Percentiles rank a stretch among this genome's conserved stretches.
Evolutionary conservation across 2,888 invertebrate genomes (phyloP).

Genomic region (Dione juno): DNA sequence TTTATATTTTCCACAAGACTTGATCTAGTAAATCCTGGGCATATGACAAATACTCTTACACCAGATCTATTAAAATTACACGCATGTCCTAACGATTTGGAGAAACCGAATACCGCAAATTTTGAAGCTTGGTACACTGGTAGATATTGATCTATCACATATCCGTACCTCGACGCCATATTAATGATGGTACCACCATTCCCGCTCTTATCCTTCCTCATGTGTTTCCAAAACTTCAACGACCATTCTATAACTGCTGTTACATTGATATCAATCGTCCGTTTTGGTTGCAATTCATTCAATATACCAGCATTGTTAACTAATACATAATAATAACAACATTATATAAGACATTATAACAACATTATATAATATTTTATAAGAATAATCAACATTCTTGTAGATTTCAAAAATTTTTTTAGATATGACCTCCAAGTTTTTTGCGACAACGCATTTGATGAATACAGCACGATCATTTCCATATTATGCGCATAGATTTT

Average conservation of each 20-base stretch:
- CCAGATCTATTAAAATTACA: conserved; percentile 74
- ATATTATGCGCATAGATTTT: conserved; percentile 67
- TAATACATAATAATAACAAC: too few species aligned
- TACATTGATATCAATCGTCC: conserved; percentile 66
- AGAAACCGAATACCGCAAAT: conserved; percentile 76
- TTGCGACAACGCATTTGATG: conserved; percentile 78
- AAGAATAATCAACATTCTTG: conserved; percentile 70
- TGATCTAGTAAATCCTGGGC: conserved; percentile 81
- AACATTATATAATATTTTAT: too few species aligned
- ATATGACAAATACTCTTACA: conserved; percentile 79
- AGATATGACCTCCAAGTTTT: conserved; percentile 68
- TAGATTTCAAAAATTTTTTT: conserved; percentile 58
- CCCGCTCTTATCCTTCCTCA: conserved; percentile 82
- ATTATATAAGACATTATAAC: too few species aligned
- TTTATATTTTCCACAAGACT: conserved; percentile 48
- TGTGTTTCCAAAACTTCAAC: conserved; percentile 82
- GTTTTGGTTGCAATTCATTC: conserved; percentile 52
- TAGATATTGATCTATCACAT: conserved; percentile 72
- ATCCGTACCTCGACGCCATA: conserved; percentile 84
- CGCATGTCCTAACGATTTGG: conserved; percentile 72
- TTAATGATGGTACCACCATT: conserved; percentile 87
- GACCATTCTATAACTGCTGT: conserved; percentile 65
- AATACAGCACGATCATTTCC: conserved; percentile 75
- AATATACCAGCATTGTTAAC: conserved; percentile 75
- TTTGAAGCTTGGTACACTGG: conserved; percentile 86